A percentile compares a stretch with the other conserved stretches of the same genome.
Evolutionary conservation across 2,797 vertebrate genomes (phyloP).

Genomic region (Lutjanus argentimaculatus): DNA sequence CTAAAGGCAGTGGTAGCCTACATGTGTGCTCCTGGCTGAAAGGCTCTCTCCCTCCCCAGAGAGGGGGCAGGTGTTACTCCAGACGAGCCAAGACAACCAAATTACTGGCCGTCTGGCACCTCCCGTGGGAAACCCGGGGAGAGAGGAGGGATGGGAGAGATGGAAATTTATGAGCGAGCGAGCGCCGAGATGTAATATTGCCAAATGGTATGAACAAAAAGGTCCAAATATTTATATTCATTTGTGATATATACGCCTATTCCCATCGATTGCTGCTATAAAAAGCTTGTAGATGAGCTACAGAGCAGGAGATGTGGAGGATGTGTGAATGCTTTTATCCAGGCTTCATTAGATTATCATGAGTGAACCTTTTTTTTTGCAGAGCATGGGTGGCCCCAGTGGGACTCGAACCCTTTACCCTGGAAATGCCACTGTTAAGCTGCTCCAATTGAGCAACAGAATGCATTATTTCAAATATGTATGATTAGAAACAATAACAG

Average conservation of each 20-base stretch:
- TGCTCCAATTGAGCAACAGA: constrained; percentile 52
- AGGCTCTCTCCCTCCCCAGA: constrained; percentile 87
- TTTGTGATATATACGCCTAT: constrained; percentile 61
- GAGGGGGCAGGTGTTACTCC: constrained; percentile 99
- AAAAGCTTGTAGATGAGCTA: constrained; percentile 60
- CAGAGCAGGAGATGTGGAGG: constrained; percentile 36
- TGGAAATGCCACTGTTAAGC: constrained; percentile 65
- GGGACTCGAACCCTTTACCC: constrained; percentile 70
- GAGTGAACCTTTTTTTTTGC: constrained; percentile 48
- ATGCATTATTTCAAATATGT: constrained; percentile 33
- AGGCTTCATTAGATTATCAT: constrained; percentile 65
- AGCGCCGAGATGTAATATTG: constrained; percentile 78
- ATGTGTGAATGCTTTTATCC: constrained; percentile 60
- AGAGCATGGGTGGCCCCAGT: constrained; percentile 45
- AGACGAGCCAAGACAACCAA: constrained; percentile 99
- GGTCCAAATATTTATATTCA: constrained; percentile 82
- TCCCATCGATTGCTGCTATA: constrained; percentile 62
- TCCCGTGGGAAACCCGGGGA: constrained; percentile 92
- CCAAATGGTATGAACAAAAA: constrained; percentile 80
- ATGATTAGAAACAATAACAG: neutral
- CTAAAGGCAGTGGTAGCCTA: constrained; percentile 82
- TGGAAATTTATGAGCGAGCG: constrained; percentile 84
- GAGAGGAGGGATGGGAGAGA: constrained; percentile 79
- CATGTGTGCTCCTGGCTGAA: constrained; percentile 83
- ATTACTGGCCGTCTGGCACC: constrained; percentile 99